phyloP scores from a whole-genome alignment of 2,113 vertebrate genomes.

The Sander lucioperca region DNA sequence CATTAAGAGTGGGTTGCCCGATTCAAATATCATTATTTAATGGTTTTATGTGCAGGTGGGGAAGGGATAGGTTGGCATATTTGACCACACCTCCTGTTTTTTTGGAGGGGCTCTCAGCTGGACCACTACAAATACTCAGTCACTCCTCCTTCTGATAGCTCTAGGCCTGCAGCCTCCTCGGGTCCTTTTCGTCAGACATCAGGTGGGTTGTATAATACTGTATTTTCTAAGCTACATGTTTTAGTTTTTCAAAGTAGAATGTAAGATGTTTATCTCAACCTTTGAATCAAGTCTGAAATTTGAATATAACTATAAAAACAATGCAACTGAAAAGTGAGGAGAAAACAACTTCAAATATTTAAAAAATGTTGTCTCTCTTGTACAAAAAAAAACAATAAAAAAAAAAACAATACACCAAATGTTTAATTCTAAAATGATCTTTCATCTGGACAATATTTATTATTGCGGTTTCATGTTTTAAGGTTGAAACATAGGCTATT shows the following conservation, averaged over 20 bases:
- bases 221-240: neutral
- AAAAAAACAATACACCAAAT: neutral
- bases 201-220: constrained; percentile 59
- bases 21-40: neutral
- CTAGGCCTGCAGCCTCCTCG: constrained; percentile 31
- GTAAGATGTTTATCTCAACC: neutral
- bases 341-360: neutral
- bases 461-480: neutral
- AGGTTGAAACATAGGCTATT: neutral
- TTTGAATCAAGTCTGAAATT: neutral
- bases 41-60: neutral
- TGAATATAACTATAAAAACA: neutral
- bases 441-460: neutral
- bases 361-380: neutral
- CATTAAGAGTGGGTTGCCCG: neutral
- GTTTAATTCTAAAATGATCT: neutral
- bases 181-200: constrained; percentile 19
- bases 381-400: too few species aligned
- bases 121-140: constrained; percentile 53
- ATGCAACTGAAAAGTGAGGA: neutral
- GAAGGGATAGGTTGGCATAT: constrained; percentile 34
- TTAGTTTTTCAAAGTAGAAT: neutral
- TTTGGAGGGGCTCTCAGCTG: neutral
- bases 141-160: constrained; percentile 6
- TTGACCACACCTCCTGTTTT: constrained; percentile 67